Base-by-base conservation (phyloP, 2,797 vertebrate genomes). In the Syngnathus acus region DNA sequence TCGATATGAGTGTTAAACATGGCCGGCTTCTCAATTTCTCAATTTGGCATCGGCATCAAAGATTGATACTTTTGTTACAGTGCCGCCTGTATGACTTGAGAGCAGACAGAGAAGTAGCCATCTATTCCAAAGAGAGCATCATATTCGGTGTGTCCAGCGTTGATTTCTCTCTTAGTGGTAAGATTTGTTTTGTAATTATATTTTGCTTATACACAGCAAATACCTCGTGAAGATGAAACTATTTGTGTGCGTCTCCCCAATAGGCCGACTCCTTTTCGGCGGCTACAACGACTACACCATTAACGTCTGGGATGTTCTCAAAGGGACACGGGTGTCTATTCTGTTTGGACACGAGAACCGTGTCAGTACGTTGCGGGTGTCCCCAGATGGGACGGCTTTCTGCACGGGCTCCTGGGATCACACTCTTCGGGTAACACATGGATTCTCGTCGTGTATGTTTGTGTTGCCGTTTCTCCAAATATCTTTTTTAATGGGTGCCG, bases 231-330 rank as follows among this genome's bases (percentile, higher is more conserved):
- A 45, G 21, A 58, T 58, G 9, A 53, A 53, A 53, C 32, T 38
- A 7, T n/a, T n/a, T 50, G 9, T 13, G 26, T 8, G 50, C 14
- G 32, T 63, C 38, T 58, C 62, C 23, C 50, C 26, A 26, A 3
- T 64, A 99, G 97, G 97, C 14, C 94, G 97, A 65, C 83, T 99
- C 53, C 87, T 99, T 23, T 99, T 99, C 72, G 94, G 93, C 0
- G 97, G 97, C 53, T 99, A 99, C 77, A 99, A 99, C 0, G 97
- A 99, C 83, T 98, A 99, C 82, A 99, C 97, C 77, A 99, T 99
- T 77, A 99, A 99, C 0, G 95, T 99, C 59, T 99, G 97, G 97
- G 97, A 99, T 23, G 97, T 99, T 68, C 92, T 99, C 71, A 99
- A 99, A 83, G 97, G 97, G 11, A 93, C 94, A 6, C 91, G 97